Percentiles rank a stretch among this genome's conserved stretches.
Evolutionary conservation across 2,888 invertebrate genomes (phyloP).

Genomic region (Nymphalis urticae): DNA sequence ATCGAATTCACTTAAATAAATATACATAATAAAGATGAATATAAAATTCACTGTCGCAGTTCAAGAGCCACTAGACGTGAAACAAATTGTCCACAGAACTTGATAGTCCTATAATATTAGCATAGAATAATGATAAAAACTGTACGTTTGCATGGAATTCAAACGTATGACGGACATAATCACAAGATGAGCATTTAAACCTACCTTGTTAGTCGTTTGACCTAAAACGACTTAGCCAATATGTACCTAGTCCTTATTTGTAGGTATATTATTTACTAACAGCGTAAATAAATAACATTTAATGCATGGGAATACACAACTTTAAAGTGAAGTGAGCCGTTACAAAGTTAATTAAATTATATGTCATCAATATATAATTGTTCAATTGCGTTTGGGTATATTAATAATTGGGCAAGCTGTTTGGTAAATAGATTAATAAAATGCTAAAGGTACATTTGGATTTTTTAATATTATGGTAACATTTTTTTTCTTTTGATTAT

Average conservation of each 20-base stretch:
- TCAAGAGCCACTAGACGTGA: neutral
- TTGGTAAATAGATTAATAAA: neutral
- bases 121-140: slow-evolving; percentile 34
- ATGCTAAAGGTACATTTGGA: no score
- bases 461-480: no score
- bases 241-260: slow-evolving; percentile 24
- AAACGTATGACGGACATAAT: slow-evolving; percentile 27
- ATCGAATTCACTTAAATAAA: neutral
- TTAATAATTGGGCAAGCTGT: neutral
- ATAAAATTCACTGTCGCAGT: neutral
- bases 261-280: slow-evolving; percentile 29
- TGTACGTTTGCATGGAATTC: slow-evolving; percentile 18
- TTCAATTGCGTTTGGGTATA: neutral
- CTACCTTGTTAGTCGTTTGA: slow-evolving; percentile 31
- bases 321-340: slow-evolving; percentile 10
- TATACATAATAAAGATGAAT: neutral
- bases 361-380: slow-evolving; percentile 2
- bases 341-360: slow-evolving; percentile 3
- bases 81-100: slow-evolving; percentile 11
- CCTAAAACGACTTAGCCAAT: slow-evolving; percentile 30
- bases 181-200: slow-evolving; percentile 25
- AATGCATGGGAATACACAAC: slow-evolving; percentile 22
- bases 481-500: no score
- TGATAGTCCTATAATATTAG: slow-evolving; percentile 25
- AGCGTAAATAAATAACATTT: slow-evolving; percentile 19